Evolutionary conservation across 92 coral and sea anemone species (phyloP).

Genomic region (Zoanthus gigantus): DNA sequence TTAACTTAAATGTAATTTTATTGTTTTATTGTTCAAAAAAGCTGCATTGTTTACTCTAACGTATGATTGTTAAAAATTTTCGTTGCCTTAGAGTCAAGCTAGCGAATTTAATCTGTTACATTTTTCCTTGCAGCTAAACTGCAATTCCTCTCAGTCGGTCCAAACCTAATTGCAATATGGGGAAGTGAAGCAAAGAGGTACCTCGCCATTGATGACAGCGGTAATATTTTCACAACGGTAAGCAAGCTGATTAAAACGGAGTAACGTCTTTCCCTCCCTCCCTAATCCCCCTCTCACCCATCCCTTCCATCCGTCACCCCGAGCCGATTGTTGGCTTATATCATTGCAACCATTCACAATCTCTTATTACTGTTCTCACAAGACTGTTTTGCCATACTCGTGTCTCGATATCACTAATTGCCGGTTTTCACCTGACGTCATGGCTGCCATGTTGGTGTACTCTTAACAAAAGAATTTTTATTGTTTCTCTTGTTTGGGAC

Average conservation of each 20-base stretch:
- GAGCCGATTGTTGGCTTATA: too few species aligned
- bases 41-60: background rate
- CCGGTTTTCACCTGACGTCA: too few species aligned
- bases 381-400: too few species aligned
- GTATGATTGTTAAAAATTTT: background rate
- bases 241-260: background rate
- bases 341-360: too few species aligned
- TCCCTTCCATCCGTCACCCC: background rate
- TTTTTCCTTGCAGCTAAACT: constrained; percentile 64
- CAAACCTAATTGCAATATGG: constrained; percentile 93
- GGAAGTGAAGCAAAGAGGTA: constrained; percentile 87
- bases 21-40: too few species aligned
- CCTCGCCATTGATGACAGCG: constrained; percentile 88
- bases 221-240: constrained; percentile 92
- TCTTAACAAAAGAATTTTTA: too few species aligned
- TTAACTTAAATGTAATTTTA: too few species aligned
- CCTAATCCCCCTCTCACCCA: background rate
- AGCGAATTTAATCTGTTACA: background rate
- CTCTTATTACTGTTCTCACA: too few species aligned
- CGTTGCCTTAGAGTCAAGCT: background rate
- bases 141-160: constrained; percentile 90
- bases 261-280: background rate
- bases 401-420: too few species aligned
- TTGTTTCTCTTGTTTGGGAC: too few species aligned
- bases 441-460: too few species aligned